A percentile compares a stretch with the other conserved stretches of the same genome.
Conservation (phyloP, 2,113 vertebrate species). For the Strix uralensis region DNA sequence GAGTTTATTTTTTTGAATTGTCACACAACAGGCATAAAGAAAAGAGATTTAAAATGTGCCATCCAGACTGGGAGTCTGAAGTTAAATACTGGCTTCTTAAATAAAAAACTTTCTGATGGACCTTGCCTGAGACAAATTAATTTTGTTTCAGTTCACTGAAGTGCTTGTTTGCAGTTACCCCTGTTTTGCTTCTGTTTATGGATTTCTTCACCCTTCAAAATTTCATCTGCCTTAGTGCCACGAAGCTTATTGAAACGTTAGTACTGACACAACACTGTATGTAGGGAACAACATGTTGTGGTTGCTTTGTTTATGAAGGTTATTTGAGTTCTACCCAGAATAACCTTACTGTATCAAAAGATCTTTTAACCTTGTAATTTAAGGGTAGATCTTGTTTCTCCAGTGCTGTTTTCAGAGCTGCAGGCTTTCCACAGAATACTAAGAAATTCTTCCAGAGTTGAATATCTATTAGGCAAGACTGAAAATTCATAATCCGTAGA, state of each 20-base stretch:
- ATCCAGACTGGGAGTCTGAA: neutral
- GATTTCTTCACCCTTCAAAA: neutral
- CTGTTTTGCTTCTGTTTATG: neutral
- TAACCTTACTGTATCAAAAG: neutral
- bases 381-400: neutral
- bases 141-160: neutral
- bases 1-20: neutral
- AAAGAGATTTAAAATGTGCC: neutral
- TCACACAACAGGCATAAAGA: neutral
- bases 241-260: neutral
- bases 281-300: neutral
- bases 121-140: neutral
- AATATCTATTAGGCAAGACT: neutral
- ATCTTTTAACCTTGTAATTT: neutral
- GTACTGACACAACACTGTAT: neutral
- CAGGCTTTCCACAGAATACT: neutral
- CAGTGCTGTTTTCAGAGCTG: neutral
- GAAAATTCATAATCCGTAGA: neutral
- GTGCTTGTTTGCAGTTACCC: neutral
- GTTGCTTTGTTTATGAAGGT: neutral
- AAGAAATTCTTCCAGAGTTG: neutral
- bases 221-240: neutral
- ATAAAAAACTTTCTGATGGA: neutral
- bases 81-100: neutral
- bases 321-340: neutral